Base-by-base conservation (phyloP, 2,888 invertebrate species). In the Ennomos fuscantarius region DNA sequence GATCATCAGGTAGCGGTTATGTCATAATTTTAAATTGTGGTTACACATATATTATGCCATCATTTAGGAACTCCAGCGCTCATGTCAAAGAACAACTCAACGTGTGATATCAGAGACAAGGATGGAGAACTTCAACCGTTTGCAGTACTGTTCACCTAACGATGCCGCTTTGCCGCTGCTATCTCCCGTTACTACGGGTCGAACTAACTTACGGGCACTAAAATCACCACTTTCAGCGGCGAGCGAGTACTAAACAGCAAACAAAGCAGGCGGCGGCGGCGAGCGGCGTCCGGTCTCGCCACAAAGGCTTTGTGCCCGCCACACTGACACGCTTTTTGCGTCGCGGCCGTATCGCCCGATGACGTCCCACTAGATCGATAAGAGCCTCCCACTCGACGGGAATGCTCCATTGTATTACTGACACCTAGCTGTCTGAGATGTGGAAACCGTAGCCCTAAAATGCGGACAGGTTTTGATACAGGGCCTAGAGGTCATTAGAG, bases 331-430 rank as follows among this genome's bases (percentile, higher is more conserved):
- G 90, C 89, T 92, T 91, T 90, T 91, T 92, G 89, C 89, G 86
- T 82, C 82, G 78, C 82, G 82, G 79, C 82, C 83, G 89, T 90
- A 92, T 90, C 90, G 87, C 85, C 73, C 88, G 90, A 91, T 90
- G 91, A 92, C 89, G 89, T 88, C 82, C 89, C 86, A 75, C 86
- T 84, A 89, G 89, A 91, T 91, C 90, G 91, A 91, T 91, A 92
- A 92, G 90, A 89, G 86, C 82, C 84, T 84, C 84, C 84, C 84
- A 86, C 89, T 89, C 86, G 82, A 84, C 87, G 86, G 86, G 87
- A 87, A 86, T 84, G 83, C 79, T 86, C 89, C 74, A 89, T 91
- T 91, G 91, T 91, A 84, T 81, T 79, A 81, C 83, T 87, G 89
- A 87, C 90, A 88, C 86, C 84, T 81, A 82, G 78, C 80, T 82